phyloP scores from a whole-genome alignment of 2,888 invertebrate species.

The Lasioglossum zephyrum region DNA sequence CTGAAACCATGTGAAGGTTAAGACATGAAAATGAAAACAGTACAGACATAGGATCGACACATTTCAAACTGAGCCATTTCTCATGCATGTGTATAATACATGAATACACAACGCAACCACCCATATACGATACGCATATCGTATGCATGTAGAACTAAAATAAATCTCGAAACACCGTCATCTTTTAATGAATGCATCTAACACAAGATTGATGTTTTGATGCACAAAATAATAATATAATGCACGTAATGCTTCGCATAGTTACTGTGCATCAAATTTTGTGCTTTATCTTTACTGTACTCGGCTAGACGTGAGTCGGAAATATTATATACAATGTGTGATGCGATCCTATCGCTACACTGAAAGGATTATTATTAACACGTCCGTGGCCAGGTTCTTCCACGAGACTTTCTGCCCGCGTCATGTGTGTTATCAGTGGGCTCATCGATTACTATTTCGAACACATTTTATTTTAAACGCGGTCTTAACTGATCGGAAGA shows the following conservation, averaged over 20 bases:
- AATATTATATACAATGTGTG: not conserved
- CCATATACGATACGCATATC: too few relatives aligned
- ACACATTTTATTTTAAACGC: not conserved
- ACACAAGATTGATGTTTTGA: not conserved
- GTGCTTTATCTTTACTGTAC: not conserved
- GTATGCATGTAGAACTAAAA: not conserved
- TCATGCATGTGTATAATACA: too few relatives aligned
- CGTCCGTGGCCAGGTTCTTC: not conserved
- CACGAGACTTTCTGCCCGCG: not conserved
- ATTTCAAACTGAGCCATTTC: too few relatives aligned
- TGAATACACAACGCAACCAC: too few relatives aligned
- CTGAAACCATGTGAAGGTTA: too few relatives aligned
- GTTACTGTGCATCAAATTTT: not conserved
- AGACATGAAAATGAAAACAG: too few relatives aligned
- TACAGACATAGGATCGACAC: too few relatives aligned
- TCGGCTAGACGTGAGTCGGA: not conserved
- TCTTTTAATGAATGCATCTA: not conserved
- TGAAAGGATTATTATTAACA: constrained; percentile 7
- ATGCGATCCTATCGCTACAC: not conserved
- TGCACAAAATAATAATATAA: not conserved
- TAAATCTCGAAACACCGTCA: not conserved
- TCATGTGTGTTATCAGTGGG: not conserved
- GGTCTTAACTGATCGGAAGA: not conserved
- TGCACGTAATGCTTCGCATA: not conserved
- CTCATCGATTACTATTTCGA: not conserved